These are phyloP conservation scores for Caenorhabditis sp. DNA, from an alignment of 2,888 invertebrate genomes.

Conservation along the genomic window DNA sequence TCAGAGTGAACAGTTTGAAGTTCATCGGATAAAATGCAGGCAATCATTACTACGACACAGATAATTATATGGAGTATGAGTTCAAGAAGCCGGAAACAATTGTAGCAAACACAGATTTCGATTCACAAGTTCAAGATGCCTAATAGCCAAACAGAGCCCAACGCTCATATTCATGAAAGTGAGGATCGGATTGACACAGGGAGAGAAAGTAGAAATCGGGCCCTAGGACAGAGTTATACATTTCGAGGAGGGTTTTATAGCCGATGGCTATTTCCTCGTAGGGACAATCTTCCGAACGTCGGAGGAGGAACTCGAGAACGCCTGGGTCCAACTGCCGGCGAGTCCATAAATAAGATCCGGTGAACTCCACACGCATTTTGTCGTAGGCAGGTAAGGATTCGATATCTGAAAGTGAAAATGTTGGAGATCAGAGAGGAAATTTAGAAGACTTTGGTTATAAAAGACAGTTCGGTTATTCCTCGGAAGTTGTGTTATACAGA, in stretches of 20 bases:
- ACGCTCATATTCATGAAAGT: conserved; percentile 3
- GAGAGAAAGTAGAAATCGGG: conserved; percentile 38
- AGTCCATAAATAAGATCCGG: not conserved
- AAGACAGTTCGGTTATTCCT: too few species aligned
- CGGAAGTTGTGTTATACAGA: too few species aligned
- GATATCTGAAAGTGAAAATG: conserved; percentile 26
- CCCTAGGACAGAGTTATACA: conserved; percentile 11
- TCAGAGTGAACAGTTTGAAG: too few species aligned
- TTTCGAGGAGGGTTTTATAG: conserved; percentile 17
- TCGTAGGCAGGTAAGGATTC: not conserved
- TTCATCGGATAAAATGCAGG: too few species aligned
- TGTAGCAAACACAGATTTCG: too few species aligned
- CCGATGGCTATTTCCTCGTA: conserved; percentile 12
- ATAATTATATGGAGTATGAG: too few species aligned
- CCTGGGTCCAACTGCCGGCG: not conserved
- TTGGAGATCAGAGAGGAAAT: too few species aligned
- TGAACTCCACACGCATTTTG: conserved; percentile 13
- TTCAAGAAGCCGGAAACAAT: too few species aligned
- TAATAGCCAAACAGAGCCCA: conserved; percentile 30
- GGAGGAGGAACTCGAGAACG: not conserved
- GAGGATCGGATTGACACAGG: not conserved
- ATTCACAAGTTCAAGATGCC: too few species aligned
- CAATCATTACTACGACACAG: too few species aligned
- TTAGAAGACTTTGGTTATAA: too few species aligned
- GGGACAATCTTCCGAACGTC: not conserved